phyloP scores from a whole-genome alignment of 2,797 vertebrate genomes.

The Peromyscus attwateri region DNA sequence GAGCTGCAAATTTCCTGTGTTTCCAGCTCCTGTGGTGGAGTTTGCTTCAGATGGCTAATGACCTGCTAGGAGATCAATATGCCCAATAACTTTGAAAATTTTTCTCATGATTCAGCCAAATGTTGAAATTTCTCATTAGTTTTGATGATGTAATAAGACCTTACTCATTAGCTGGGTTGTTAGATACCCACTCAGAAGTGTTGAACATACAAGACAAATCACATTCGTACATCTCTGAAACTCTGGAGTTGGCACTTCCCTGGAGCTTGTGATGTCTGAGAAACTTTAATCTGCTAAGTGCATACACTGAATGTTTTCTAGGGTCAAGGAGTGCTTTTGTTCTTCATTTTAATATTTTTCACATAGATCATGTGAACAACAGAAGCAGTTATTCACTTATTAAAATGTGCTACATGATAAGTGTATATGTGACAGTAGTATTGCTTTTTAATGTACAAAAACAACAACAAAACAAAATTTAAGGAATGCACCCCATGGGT shows the following conservation, averaged over 20 bases:
- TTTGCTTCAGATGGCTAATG: slow-evolving; percentile 54
- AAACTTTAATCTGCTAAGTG: background rate
- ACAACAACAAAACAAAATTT: background rate
- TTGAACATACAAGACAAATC: background rate
- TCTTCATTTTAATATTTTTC: background rate
- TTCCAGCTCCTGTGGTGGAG: fast-evolving
- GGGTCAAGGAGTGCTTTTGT: background rate
- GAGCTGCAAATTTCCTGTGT: background rate
- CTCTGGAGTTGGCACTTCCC: background rate
- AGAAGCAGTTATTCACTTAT: background rate
- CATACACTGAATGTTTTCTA: background rate
- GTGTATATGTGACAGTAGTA: background rate
- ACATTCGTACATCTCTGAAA: background rate
- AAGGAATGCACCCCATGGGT: background rate
- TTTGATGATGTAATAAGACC: slow-evolving; percentile 65
- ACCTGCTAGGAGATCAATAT: slow-evolving; percentile 53
- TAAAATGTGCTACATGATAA: background rate
- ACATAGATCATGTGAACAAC: background rate
- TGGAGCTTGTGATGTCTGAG: background rate
- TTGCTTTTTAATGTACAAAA: background rate
- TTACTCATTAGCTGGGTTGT: slow-evolving; percentile 57
- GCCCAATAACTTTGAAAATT: background rate
- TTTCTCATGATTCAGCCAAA: slow-evolving; percentile 65
- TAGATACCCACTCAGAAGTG: slow-evolving; percentile 39
- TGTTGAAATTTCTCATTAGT: slow-evolving; percentile 77